Percentiles rank a stretch among this genome's conserved stretches.
phyloP scores from a whole-genome alignment of 1,140 invertebrate genomes.

The Eueides isabella region DNA sequence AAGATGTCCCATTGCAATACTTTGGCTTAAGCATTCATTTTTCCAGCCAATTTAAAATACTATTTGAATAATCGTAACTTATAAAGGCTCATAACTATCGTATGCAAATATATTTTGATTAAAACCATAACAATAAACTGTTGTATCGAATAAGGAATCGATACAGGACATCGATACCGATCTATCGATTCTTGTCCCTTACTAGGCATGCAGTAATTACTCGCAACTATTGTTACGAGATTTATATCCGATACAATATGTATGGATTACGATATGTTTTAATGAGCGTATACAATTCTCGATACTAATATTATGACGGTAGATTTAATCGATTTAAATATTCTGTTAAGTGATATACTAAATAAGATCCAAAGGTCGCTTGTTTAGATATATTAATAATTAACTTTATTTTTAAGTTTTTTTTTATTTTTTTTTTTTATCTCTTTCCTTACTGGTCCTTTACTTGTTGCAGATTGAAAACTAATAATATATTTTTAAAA shows the following conservation, averaged over 20 bases:
- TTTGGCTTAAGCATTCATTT: conserved; percentile 14
- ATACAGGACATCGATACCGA: conserved; percentile 59
- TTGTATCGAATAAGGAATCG: conserved; percentile 71
- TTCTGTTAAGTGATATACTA: conserved; percentile 1
- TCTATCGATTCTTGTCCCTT: conserved; percentile 75
- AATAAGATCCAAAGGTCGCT: neutral
- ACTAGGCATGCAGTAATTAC: conserved; percentile 74
- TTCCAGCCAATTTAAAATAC: conserved; percentile 33
- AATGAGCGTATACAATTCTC: conserved; percentile 40
- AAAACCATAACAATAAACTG: conserved; percentile 75
- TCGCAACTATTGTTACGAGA: conserved; percentile 67
- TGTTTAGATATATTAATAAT: neutral
- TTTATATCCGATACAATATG: conserved; percentile 57
- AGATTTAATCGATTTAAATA: conserved; percentile 18
- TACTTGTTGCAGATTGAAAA: too few species aligned
- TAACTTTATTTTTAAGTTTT: neutral
- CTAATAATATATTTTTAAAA: neutral
- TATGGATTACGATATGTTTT: conserved; percentile 41
- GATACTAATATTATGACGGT: conserved; percentile 32
- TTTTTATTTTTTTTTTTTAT: neutral
- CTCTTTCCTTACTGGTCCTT: too few species aligned
- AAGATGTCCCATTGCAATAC: neutral
- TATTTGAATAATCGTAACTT: conserved; percentile 35
- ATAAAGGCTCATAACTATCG: conserved; percentile 29
- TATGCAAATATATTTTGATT: conserved; percentile 70